Evolutionary conservation across 2,888 invertebrate genomes (phyloP).

Genomic region (Synergus gifuensis): DNA sequence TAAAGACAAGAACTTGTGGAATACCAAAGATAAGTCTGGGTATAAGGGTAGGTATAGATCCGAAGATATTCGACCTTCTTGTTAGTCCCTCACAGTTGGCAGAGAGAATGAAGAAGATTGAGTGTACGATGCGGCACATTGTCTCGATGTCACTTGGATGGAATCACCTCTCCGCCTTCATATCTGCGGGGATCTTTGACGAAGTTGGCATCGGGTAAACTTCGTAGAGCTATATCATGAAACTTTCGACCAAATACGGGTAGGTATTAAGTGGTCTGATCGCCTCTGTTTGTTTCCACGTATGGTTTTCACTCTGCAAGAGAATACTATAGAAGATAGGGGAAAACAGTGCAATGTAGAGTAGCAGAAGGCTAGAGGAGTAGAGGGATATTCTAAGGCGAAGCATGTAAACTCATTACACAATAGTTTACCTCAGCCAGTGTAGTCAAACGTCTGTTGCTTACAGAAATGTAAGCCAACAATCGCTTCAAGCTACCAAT

Average conservation of each 20-base stretch:
- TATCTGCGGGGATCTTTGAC: conserved; percentile 48
- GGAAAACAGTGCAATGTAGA: conserved; percentile 31
- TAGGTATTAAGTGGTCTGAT: conserved; percentile 29
- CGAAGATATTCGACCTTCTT: background rate
- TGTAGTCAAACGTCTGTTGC: conserved; percentile 17
- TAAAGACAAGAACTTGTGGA: background rate
- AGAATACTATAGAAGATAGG: conserved; percentile 29
- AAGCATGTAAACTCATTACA: conserved; percentile 23
- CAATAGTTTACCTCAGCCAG: background rate
- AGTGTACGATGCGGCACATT: conserved; percentile 44
- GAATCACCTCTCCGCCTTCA: conserved; percentile 42
- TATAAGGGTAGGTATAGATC: background rate
- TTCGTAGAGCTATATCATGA: conserved; percentile 33
- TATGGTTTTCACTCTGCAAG: background rate
- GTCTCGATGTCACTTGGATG: conserved; percentile 44
- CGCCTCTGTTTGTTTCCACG: conserved; percentile 24
- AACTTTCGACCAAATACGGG: conserved; percentile 31
- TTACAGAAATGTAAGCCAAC: conserved; percentile 22
- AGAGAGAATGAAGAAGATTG: conserved; percentile 26
- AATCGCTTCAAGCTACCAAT: conserved; percentile 15
- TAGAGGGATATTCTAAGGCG: background rate
- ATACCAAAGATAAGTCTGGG: background rate
- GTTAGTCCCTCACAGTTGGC: background rate
- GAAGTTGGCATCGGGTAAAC: conserved; percentile 45
- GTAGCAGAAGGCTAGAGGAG: background rate